Base-by-base conservation (phyloP, 2,797 vertebrate genomes). In the Nyctalus aviator region DNA sequence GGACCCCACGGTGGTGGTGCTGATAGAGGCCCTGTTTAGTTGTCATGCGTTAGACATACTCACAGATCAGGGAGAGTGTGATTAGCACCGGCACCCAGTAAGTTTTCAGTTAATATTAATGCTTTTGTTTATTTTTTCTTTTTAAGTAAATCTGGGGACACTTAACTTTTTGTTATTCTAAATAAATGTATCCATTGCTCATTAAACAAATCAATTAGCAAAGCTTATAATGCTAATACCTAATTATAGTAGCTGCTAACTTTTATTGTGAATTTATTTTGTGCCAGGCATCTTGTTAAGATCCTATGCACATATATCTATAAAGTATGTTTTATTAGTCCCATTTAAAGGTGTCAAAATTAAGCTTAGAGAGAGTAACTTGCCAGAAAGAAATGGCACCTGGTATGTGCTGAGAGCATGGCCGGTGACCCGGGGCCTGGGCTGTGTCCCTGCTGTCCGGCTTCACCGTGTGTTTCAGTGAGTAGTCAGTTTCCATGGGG, bases 81-180 rank as follows among this genome's bases (percentile, higher is more conserved):
- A 55, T 55, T 10, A 53, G 27, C 23, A n/a, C 44, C 0, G 0
- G 32, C 0, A 1, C 32, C 78, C n/a, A 18, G 15, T 13, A 37
- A 23, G 11, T 82, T 73, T 35, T 15, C 59, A 17, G n/a, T 68
- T 82, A 41, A 23, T 10, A 8, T 79, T 35, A 23, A 6, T 84
- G 64, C 18, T 93, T 35, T 85, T 72, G 17, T 41, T 90, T 27
- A 5, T 32, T 86, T 69, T 37, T 81, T 59, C 11, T 72, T 82
- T 48, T 64, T 66, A 44, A 27, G 14, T 50, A 75, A 76, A 50
- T 84, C 55, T 21, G 27, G n/a, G 30, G 32, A 46, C 35, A 32
- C 1, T 71, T 71, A 48, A 75, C 11, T 73, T 92, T 73, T 91
- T 91, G 68, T 91, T 66, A 84, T 84, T 76, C 66, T 84, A 59